Evolutionary conservation across 2,113 vertebrate genomes (phyloP).

Genomic region (Melanocharis versteri): DNA sequence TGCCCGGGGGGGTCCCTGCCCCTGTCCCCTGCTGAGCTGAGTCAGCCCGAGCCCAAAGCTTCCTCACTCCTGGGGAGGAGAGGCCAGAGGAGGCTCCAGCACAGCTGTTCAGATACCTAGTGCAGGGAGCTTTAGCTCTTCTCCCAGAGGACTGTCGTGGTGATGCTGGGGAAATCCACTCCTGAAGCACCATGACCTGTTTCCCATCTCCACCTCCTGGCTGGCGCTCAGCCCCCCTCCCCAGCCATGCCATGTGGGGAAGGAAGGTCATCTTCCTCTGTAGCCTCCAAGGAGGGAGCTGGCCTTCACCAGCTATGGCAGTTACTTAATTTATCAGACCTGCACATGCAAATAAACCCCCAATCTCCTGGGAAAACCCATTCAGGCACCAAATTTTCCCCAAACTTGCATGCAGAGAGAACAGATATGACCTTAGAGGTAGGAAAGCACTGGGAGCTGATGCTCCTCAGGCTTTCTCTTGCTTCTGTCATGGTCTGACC

Average conservation of each 20-base stretch:
- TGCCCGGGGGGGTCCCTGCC: neutral
- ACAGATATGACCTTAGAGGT: neutral
- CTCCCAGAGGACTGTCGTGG: neutral
- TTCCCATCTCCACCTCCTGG: neutral
- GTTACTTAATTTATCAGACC: neutral
- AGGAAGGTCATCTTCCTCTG: neutral
- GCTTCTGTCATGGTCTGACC: neutral
- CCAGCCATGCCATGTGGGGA: rapidly evolving
- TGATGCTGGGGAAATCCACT: neutral
- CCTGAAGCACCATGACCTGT: neutral
- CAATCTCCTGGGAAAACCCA: neutral
- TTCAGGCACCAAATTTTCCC: neutral
- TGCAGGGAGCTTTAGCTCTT: neutral
- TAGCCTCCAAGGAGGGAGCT: neutral
- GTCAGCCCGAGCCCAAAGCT: neutral
- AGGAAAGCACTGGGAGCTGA: neutral
- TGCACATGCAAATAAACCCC: neutral
- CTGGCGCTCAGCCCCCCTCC: neutral
- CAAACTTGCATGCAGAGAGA: neutral
- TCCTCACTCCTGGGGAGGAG: neutral
- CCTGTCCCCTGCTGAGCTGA: neutral
- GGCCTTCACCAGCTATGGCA: neutral
- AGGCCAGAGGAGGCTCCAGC: neutral
- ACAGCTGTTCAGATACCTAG: neutral
- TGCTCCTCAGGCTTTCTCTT: neutral